phyloP scores from a whole-genome alignment of 1,140 invertebrate genomes.

The Trachymyrmex cornetzi region DNA sequence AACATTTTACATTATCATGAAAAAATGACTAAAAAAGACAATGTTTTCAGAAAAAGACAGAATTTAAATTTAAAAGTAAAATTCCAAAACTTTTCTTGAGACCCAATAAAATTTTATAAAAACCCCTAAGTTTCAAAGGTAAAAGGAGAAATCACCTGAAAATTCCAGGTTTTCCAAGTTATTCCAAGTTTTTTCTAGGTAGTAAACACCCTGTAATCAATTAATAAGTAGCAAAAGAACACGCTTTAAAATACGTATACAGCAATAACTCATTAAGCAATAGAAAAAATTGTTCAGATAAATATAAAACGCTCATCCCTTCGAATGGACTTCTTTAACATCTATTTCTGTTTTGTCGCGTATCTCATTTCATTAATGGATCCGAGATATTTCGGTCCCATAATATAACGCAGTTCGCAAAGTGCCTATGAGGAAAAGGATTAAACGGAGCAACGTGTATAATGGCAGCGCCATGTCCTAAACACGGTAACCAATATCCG shows the following conservation, averaged over 20 bases:
- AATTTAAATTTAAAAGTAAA: too few relatives aligned
- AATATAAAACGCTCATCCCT: neutral
- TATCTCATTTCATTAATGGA: slow-evolving; percentile 1
- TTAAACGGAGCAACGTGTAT: slow-evolving; percentile 51
- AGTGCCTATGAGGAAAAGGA: slow-evolving; percentile 51
- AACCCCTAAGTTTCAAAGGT: too few relatives aligned
- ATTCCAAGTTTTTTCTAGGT: too few relatives aligned
- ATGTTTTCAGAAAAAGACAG: too few relatives aligned
- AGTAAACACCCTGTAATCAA: too few relatives aligned
- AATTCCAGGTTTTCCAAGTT: too few relatives aligned
- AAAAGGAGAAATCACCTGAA: too few relatives aligned
- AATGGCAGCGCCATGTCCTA: slow-evolving; percentile 31
- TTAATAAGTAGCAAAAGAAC: neutral
- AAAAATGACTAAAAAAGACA: too few relatives aligned
- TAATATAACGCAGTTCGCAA: slow-evolving; percentile 42
- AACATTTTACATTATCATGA: too few relatives aligned
- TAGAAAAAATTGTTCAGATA: neutral
- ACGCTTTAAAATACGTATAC: neutral
- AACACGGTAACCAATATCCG: slow-evolving; percentile 62
- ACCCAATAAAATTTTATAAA: too few relatives aligned
- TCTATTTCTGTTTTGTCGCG: neutral
- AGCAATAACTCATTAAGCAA: too few relatives aligned
- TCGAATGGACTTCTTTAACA: neutral
- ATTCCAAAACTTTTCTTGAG: too few relatives aligned
- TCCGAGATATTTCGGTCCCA: neutral